Evolutionary conservation across 2,797 vertebrate species (phyloP), one percentile per base, ranked within the genome.

Genomic region (Clarias platycephalus): DNA sequence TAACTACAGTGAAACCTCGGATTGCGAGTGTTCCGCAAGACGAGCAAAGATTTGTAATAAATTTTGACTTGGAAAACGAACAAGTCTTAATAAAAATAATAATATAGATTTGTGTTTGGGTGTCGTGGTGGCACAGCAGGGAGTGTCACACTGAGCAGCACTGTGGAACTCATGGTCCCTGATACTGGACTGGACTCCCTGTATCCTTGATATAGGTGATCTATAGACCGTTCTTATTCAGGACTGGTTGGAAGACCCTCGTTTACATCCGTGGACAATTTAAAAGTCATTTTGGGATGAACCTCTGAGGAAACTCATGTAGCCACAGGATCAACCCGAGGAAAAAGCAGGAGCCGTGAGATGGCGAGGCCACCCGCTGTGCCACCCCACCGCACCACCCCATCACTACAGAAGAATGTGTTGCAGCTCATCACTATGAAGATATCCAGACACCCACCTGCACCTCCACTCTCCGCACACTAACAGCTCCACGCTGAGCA

Each of bases 401-500:
- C 28, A 13, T 58, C 28, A 58, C 34, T 28, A 37, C 37, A 37
- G 31, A 0, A 24, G 31, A 60, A 77, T 10, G 31, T 40, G 57
- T 15, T 77, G 78, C 78, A 40, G 57, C 75, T 78, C 64, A 53
- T 67, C 26, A 53, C 64, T 70, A n/a, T 24, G 49, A 68, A 58
- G 81, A 15, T 28, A 37, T 82, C 24, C 74, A 68, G 31, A 40
- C 63, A 67, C 64, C 63, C 64, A 66, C 68, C 40, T 18, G 49
- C 37, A n/a, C 31, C 62, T 67, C 71, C 12, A 22, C n/a, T 60
- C 72, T 67, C 71, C n/a, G 53, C 44, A 58, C 66, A 71, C 78
- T 85, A 76, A 78, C 62, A 76, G n/a, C 18, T 16, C 26, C 72
- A 66, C 7, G 34, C 81, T 72, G 81, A 82, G 34, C 31, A 37